These are phyloP conservation scores for Vulpes lagopus DNA, from an alignment of 2,113 vertebrate genomes.

Conservation along the genomic window DNA sequence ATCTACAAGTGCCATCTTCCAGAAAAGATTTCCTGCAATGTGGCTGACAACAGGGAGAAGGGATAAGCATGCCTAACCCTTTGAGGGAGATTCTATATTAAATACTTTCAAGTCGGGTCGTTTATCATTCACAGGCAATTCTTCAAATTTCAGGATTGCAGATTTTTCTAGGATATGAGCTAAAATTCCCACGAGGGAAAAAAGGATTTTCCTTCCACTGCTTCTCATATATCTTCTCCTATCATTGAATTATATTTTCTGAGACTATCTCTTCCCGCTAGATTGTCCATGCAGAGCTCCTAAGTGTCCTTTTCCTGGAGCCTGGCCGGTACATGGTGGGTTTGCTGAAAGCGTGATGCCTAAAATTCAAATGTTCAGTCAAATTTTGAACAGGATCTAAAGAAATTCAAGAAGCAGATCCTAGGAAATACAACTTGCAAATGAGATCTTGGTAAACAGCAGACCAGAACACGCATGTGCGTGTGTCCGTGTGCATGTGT, in stretches of 20 bases:
- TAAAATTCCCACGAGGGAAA: not conserved
- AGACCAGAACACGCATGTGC: not conserved
- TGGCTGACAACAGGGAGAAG: not conserved
- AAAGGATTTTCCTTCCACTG: not conserved
- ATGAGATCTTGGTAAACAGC: not conserved
- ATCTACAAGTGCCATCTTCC: conserved; percentile 4
- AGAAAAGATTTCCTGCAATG: not conserved
- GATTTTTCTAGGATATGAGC: conserved; percentile 12
- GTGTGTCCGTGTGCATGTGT: not conserved
- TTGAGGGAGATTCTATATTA: conserved; percentile 12
- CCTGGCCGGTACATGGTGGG: not conserved
- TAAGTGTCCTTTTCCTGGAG: not conserved
- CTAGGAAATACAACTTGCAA: not conserved
- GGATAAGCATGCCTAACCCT: not conserved
- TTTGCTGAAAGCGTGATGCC: not conserved
- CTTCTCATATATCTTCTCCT: not conserved
- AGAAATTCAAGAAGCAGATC: not conserved
- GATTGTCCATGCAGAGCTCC: not conserved
- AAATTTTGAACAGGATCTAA: not conserved
- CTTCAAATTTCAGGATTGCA: conserved; percentile 19
- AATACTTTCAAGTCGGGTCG: not conserved
- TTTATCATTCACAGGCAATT: conserved; percentile 19
- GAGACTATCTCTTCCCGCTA: not conserved
- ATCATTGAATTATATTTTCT: not conserved
- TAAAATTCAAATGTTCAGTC: not conserved